These are phyloP conservation scores for Parnassius orleans DNA, from an alignment of 2,888 invertebrate genomes.

Conservation along the genomic window DNA sequence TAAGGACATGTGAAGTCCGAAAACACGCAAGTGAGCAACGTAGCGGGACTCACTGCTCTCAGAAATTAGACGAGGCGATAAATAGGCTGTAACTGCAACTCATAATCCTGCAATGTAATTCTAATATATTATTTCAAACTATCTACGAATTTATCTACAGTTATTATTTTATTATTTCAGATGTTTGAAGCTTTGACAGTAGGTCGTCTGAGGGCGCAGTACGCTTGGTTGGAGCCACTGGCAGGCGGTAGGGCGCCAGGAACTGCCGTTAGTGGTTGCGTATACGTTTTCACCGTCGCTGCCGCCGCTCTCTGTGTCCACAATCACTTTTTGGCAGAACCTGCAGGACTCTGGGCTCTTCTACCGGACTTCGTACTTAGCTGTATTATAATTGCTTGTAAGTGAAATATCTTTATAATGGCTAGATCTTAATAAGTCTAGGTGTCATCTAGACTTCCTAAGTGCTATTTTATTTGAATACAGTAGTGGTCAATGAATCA, in stretches of 20 bases:
- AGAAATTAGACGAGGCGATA: no score
- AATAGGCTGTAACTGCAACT: no score
- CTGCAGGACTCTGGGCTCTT: conserved; percentile 84
- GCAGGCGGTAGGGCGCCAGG: conserved; percentile 89
- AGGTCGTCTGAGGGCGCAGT: conserved; percentile 87
- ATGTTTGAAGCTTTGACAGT: conserved; percentile 83
- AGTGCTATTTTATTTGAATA: no score
- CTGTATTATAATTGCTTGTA: conserved; percentile 83
- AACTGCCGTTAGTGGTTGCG: conserved; percentile 86
- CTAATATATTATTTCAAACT: no score
- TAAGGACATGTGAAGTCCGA: no score
- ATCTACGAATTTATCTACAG: no score
- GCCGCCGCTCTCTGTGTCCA: conserved; percentile 86
- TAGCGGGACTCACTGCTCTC: no score
- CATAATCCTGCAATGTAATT: no score
- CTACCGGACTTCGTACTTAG: conserved; percentile 83
- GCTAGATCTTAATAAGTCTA: no score
- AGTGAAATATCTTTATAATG: conserved; percentile 45
- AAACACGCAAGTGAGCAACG: no score
- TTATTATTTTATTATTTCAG: conserved; percentile 39
- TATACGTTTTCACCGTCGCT: conserved; percentile 84
- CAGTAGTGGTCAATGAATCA: no score
- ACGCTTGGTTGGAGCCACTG: conserved; percentile 87
- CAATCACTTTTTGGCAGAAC: conserved; percentile 82
- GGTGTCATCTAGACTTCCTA: no score